phyloP scores from a whole-genome alignment of 2,888 invertebrate species.

The Orthosia incerta region DNA sequence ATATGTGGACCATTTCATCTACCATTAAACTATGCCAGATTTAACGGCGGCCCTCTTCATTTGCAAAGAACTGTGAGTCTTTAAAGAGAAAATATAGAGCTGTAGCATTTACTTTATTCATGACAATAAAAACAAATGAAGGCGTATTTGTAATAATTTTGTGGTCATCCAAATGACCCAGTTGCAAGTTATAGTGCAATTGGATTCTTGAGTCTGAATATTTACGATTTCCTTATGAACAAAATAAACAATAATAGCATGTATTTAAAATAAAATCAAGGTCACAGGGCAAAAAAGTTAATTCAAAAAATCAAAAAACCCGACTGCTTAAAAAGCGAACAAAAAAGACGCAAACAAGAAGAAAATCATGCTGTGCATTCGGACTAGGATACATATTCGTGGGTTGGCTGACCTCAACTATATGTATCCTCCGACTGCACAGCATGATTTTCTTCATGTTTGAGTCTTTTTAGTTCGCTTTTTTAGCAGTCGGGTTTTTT shows the following conservation, averaged over 20 bases:
- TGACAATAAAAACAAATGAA: background rate
- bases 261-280: background rate
- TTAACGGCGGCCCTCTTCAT: background rate
- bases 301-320: no score
- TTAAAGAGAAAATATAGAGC: background rate
- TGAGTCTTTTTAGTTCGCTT: no score
- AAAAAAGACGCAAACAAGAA: no score
- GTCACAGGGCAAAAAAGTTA: background rate
- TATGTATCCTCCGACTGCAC: no score
- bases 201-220: background rate
- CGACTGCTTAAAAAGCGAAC: no score
- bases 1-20: conserved; percentile 43
- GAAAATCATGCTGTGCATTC: no score
- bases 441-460: no score
- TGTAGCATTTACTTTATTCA: background rate
- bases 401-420: no score
- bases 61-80: background rate
- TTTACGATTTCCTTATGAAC: background rate
- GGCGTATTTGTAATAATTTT: background rate
- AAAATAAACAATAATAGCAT: background rate
- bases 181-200: background rate
- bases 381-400: no score
- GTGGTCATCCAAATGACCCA: background rate
- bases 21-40: conserved; percentile 1
- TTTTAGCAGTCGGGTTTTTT: no score